Evolutionary conservation across 2,888 invertebrate species (phyloP), one percentile per base, ranked within the genome.

Genomic region (Athalia cordata): DNA sequence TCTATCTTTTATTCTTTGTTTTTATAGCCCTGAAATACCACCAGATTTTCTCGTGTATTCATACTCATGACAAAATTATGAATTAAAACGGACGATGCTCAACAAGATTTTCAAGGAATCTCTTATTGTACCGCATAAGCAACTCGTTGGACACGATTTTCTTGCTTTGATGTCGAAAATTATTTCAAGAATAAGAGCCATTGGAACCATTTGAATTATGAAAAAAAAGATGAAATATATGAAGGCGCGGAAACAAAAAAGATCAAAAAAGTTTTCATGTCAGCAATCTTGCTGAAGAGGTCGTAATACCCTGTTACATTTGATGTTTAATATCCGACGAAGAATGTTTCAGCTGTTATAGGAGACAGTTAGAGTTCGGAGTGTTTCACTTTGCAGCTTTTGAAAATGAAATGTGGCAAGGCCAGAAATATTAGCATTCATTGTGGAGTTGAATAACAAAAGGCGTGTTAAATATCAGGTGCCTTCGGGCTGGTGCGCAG

Each of bases 301-400:
- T 68, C 15, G 70, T 47, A 47, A 57, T 9, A 52, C 47, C 65
- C 47, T 67, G 47, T 77, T 67, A 61, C 15, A 52, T 29, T 50
- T 50, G 77, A 77, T 61, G 68, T 77, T 77, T 68, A 77, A 77
- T 77, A 77, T 77, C 68, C 77, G 68, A 68, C 68, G 61, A 67
- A 67, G 67, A 77, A 68, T 68, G 61, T 77, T 68, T 77, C 68
- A 61, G 64, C 49, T 75, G 49, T 75, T 43, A 62, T 8, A 62
- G 8, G 70, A 74, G 50, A 62, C 74, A 68, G 49, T 50, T 47
- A 52, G 67, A 61, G 57, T 47, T 59, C 29, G 29, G 29, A 29
- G 29, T 29, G 29, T 68, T 68, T 61, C 59, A 70, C 61, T 67
- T 61, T 77, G 47, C 65, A 59, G 13, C 61, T 29, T 29, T 29